Evolutionary conservation across 2,888 invertebrate species (phyloP).

Genomic region (Allolobophora icterica): DNA sequence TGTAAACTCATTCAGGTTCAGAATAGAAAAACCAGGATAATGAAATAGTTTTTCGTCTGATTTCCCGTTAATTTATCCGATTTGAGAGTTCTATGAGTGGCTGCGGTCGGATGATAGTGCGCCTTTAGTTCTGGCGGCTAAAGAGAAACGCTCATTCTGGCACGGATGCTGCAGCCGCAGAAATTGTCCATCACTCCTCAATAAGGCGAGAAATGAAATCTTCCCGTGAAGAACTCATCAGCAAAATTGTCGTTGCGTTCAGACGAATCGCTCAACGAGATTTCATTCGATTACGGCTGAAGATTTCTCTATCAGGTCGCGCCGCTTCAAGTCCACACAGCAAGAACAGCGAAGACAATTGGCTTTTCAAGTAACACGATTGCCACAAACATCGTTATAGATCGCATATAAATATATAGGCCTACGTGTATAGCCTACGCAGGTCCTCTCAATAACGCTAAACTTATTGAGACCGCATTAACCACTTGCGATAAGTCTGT

Average conservation of each 20-base stretch:
- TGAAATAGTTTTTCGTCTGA: slow-evolving; percentile 5
- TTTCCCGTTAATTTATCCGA: slow-evolving; percentile 27
- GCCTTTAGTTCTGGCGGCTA: not conserved
- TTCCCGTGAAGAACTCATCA: slow-evolving; percentile 23
- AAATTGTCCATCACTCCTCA: slow-evolving; percentile 24
- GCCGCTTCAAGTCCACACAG: not conserved
- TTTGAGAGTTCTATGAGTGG: not conserved
- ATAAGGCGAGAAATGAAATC: not conserved
- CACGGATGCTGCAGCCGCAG: not conserved
- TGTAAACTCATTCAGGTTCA: not conserved
- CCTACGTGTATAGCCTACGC: not conserved
- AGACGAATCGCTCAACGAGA: not conserved
- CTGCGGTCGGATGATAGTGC: not conserved
- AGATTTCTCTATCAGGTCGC: slow-evolving; percentile 24
- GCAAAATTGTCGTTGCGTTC: slow-evolving; percentile 18
- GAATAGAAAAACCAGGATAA: not conserved
- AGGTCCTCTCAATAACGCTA: not conserved
- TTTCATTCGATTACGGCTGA: slow-evolving; percentile 1
- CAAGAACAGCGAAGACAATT: not conserved
- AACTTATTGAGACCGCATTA: not conserved
- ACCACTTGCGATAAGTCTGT: not conserved
- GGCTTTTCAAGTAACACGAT: slow-evolving; percentile 19
- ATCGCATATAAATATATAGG: not conserved
- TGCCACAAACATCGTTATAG: slow-evolving; percentile 23
- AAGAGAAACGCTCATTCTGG: slow-evolving; percentile 14